These are phyloP conservation scores for Folsomia manolachei DNA, from an alignment of 2,888 invertebrate genomes.

Conservation along the genomic window DNA sequence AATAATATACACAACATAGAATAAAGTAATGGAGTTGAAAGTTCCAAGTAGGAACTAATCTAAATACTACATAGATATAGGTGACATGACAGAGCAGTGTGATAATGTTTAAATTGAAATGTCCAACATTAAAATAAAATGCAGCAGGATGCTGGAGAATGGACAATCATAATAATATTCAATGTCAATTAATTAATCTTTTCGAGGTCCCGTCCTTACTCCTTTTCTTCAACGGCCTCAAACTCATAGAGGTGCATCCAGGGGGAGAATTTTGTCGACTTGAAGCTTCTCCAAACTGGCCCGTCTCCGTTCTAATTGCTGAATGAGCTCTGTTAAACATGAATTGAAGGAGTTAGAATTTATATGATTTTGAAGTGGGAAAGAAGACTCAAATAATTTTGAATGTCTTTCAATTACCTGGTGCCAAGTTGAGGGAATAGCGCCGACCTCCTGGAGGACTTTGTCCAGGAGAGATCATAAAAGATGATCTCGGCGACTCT, in stretches of 20 bases:
- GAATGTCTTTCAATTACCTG: background rate
- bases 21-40: no score
- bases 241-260: conserved; percentile 35
- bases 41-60: no score
- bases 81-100: no score
- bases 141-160: no score
- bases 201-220: background rate
- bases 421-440: background rate
- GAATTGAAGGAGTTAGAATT: background rate
- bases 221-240: conserved; percentile 8
- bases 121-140: no score
- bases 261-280: conserved; percentile 26
- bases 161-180: no score
- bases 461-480: background rate
- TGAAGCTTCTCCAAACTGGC: conserved; percentile 30
- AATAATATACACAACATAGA: no score
- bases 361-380: background rate
- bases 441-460: background rate
- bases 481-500: background rate
- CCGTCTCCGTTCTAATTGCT: conserved; percentile 20
- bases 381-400: background rate
- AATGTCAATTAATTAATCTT: background rate
- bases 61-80: no score
- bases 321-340: conserved; percentile 12
- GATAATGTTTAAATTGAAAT: no score